phyloP scores from a whole-genome alignment of 2,113 vertebrate species.

The Hippocampus barbouri region DNA sequence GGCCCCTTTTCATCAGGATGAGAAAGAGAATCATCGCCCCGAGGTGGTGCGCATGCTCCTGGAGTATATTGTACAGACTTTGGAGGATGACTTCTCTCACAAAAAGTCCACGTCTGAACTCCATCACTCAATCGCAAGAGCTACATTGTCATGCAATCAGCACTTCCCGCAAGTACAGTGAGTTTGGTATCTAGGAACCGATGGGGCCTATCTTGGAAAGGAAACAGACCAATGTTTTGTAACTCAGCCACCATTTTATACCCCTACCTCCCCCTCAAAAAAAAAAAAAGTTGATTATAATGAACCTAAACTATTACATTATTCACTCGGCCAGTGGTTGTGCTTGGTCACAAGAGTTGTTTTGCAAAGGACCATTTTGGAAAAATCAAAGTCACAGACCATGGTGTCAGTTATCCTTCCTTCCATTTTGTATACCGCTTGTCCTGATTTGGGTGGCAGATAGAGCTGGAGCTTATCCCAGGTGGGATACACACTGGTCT shows the following conservation, averaged over 20 bases:
- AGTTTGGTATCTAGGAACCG: constrained; percentile 24
- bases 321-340: no score
- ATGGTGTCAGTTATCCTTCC: no score
- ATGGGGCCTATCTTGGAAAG: neutral
- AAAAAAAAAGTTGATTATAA: neutral
- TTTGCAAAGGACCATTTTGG: no score
- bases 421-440: no score
- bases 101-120: constrained; percentile 62
- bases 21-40: constrained; percentile 15
- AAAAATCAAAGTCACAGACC: no score
- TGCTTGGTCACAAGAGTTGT: no score
- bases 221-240: neutral
- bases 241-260: neutral
- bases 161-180: constrained; percentile 82
- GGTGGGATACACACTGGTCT: no score
- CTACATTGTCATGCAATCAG: constrained; percentile 79
- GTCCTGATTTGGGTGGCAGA: no score
- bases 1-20: constrained; percentile 32
- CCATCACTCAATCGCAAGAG: constrained; percentile 79
- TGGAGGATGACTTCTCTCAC: constrained; percentile 87
- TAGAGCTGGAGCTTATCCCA: no score
- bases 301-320: no score
- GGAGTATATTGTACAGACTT: constrained; percentile 84
- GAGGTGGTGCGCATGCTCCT: constrained; percentile 78
- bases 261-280: no score